These are phyloP conservation scores for Chrysocyon brachyurus DNA, from an alignment of 2,797 vertebrate genomes.

Conservation along the genomic window DNA sequence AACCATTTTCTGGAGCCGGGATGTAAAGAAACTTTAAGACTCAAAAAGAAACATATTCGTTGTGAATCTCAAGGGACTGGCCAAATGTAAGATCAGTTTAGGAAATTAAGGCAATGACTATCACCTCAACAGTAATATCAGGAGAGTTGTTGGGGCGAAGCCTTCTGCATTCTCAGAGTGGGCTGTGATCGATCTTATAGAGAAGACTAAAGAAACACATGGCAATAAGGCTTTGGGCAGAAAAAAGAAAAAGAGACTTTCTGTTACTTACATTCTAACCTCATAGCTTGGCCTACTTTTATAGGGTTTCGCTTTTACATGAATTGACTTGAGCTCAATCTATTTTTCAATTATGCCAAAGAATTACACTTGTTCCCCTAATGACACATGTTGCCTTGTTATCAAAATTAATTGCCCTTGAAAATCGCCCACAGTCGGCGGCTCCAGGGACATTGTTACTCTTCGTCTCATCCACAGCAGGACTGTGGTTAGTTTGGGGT, in stretches of 20 bases:
- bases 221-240: not conserved
- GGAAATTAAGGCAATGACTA: no score
- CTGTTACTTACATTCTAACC: not conserved
- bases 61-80: not conserved
- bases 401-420: not conserved
- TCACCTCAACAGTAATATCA: not conserved
- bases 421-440: no score
- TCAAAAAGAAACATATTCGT: not conserved
- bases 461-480: not conserved
- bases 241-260: not conserved
- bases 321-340: slow-evolving; percentile 21
- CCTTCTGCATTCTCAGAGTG: no score
- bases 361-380: not conserved
- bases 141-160: no score
- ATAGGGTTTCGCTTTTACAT: not conserved
- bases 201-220: not conserved
- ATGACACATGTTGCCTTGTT: not conserved
- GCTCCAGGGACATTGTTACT: not conserved
- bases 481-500: not conserved
- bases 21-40: not conserved
- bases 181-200: not conserved
- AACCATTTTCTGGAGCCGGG: not conserved
- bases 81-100: not conserved
- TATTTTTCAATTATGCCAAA: slow-evolving; percentile 5
- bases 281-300: not conserved